These are phyloP conservation scores for Drosophila sechellia DNA, from an alignment of 1,140 invertebrate genomes.

Conservation along the genomic window DNA sequence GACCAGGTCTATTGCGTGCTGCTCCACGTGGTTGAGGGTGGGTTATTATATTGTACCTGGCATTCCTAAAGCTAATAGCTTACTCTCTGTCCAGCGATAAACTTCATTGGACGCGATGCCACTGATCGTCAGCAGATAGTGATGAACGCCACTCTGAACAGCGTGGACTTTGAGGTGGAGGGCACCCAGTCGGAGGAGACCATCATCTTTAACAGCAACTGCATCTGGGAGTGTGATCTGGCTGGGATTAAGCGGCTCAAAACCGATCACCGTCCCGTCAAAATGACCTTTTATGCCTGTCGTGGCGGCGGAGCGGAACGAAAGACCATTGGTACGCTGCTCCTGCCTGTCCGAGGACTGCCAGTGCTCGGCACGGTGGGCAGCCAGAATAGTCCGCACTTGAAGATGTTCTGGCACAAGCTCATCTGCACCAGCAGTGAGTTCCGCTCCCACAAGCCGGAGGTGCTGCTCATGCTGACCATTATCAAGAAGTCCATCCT, in stretches of 20 bases:
- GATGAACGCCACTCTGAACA: conserved; percentile 69
- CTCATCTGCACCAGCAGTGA: conserved; percentile 60
- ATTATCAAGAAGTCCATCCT: conserved; percentile 71
- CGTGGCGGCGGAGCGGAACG: conserved; percentile 5
- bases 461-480: conserved; percentile 66
- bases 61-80: neutral
- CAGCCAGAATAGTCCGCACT: conserved; percentile 32
- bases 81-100: conserved; percentile 45
- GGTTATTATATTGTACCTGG: neutral
- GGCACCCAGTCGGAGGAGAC: conserved; percentile 55
- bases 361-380: conserved; percentile 48
- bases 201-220: conserved; percentile 78
- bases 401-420: conserved; percentile 77
- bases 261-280: conserved; percentile 74
- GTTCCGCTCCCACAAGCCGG: conserved; percentile 66
- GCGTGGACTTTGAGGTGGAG: conserved; percentile 73
- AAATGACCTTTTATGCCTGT: conserved; percentile 58
- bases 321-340: conserved; percentile 57
- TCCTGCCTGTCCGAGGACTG: conserved; percentile 68
- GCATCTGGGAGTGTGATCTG: conserved; percentile 77
- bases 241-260: conserved; percentile 74
- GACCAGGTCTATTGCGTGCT: conserved; percentile 70
- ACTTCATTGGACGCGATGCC: conserved; percentile 57
- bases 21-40: conserved; percentile 73
- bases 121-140: conserved; percentile 55